Base-by-base conservation (phyloP, 2,113 vertebrate genomes). In the Calidris pugnax region DNA sequence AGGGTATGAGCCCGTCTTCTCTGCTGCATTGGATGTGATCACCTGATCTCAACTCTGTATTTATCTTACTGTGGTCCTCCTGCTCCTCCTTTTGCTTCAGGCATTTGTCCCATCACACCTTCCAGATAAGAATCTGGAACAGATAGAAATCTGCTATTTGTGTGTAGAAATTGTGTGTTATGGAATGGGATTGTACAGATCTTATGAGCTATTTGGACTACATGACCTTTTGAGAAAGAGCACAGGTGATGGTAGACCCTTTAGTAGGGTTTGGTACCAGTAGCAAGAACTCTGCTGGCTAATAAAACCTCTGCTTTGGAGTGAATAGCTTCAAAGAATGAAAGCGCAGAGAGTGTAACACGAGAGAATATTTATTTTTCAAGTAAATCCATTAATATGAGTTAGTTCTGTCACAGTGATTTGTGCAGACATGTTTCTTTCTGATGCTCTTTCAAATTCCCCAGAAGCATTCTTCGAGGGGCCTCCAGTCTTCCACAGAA, bases 11-110 rank as follows among this genome's bases (percentile, higher is more conserved):
- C 18, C 8, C 8, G 18, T 26, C n/a, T 47, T 37, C 56, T 72
- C 79, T 68, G 28, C 78, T 3, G 5, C 2, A 2, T 62, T 37
- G 33, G 23, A n/a, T 6, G 1, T 1, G 1, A 9, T 50, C 13
- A 7, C 16, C 74, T 72, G 35, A 24, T 50, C 14, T 37, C 24
- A 24, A 5, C 26, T 84, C 23, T 69, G 53, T 7, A 2, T 47
- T 78, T 47, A 41, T 45, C 35, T 62, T 21, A 5, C 37, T 32
- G 53, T 11, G 23, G 43, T 43, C 53, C 23, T 63, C 8, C 22
- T 64, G 24, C 10, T 71, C 9, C 32, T 76, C 9, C 18, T 51
- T 37, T 77, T 4, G 2, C 78, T 63, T 87, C 23, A 27, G n/a
- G 32, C 22, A 4, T 59, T 77, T 67, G 22, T 53, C 41, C 75